Base-by-base conservation (phyloP, 2,797 vertebrate species). In the Hemitrygon akajei region DNA sequence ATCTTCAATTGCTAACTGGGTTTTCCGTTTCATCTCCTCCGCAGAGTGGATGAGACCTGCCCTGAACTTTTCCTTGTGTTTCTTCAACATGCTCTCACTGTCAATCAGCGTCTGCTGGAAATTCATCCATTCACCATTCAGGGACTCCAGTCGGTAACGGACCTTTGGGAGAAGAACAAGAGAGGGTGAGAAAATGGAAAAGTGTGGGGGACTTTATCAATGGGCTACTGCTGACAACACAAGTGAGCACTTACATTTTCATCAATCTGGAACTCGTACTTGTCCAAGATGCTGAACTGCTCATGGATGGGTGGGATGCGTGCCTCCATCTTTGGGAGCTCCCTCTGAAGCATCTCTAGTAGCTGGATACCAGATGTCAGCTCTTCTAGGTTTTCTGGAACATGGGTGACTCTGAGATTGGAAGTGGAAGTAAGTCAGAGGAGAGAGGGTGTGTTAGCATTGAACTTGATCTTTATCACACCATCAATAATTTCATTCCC, bases 31-130 rank as follows among this genome's bases (percentile, higher is more conserved):
- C 94, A 98, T 96, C 93, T 98, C 97, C 25, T 98, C 97, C 0
- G 97, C 96, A 0, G 97, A 97, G 93, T 96, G 94, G 63, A 98
- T 94, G 1, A 98, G 96, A 93, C 95, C 93, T 0, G 95, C 97
- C 96, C 97, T 98, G 95, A 99, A 98, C 92, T 96, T 97, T 66
- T 98, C 97, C 94, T 98, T 98, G 94, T 97, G 94, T 37, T 96
- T 97, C 94, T 97, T 97, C 93, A 98, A 96, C 96, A 96, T 96
- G 71, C 94, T 89, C 7, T 97, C 96, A 27, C 97, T 97, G 95
- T 98, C 98, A 80, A 97, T 94, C 94, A 99, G 86, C 47, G 96
- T 96, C 95, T 97, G 97, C 94, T 98, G 98, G 95, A 98, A 98
- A 95, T 95, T 93, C 75, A 97, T 89, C 98, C 98, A 98, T 69